Evolutionary conservation across 2,888 invertebrate species (phyloP), one percentile per base, ranked within the genome.

Genomic region (Leptogaster cylindrica): DNA sequence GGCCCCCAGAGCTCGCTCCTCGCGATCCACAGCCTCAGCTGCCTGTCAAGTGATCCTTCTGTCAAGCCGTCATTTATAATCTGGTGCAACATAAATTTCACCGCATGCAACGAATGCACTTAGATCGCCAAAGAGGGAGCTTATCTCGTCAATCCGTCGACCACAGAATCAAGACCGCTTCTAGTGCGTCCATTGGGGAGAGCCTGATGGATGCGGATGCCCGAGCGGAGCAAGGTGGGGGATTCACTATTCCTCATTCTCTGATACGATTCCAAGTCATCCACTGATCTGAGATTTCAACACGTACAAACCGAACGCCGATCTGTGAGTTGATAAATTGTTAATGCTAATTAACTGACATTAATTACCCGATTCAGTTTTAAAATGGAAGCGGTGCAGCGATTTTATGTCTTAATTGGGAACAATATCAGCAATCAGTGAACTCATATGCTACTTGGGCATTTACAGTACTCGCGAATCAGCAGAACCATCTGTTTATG

Each of bases 341-440:
- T 66, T 66, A 44, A 66, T 66, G 66, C 51, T 66, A 66, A 66
- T 66, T 66, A 66, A 66, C 66, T 66, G 66, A 66, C 66, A 55
- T 66, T 66, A 66, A 66, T 66, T 66, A 55, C 46, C 55, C 46
- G 66, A 66, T 66, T 55, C 55, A 66, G 55, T 52, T 66, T 66
- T 65, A 51, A 66, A 66, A 66, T 66, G 66, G 66, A 55, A 52
- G 31, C 55, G 52, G 66, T 66, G 66, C 55, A 66, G 52, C 55
- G 66, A 52, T 66, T 66, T 52, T 66, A 66, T 55, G 55, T 66
- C 66, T 66, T 66, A 66, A 66, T 66, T 66, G 66, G 66, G 52
- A 65, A 65, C 65, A 65, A 65, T 51, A 65, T 65, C 65, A 65
- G 52, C 50, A 33, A 50, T 46, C 64, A 33, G 36, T 27, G 64